phyloP scores from a whole-genome alignment of 2,888 invertebrate species.

The Protophormia terraenovae region DNA sequence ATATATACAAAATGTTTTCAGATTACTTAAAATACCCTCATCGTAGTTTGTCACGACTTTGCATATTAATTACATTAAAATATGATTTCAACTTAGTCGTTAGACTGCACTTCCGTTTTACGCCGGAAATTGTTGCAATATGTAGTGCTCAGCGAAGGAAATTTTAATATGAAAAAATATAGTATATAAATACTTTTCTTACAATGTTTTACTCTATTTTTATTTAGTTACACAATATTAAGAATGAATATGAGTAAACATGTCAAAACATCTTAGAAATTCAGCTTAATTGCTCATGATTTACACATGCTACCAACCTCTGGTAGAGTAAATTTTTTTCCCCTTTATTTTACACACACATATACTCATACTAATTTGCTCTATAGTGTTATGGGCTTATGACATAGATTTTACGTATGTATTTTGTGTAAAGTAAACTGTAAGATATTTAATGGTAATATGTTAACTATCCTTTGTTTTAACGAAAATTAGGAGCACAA shows the following conservation, averaged over 20 bases:
- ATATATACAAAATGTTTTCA: slow-evolving; percentile 5
- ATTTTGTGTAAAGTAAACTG: slow-evolving; percentile 6
- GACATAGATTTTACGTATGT: slow-evolving; percentile 5
- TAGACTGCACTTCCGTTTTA: slow-evolving; percentile 68
- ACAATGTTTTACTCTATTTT: neutral
- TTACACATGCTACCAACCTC: neutral
- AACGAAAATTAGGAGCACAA: slow-evolving; percentile 6
- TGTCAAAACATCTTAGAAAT: slow-evolving; percentile 47
- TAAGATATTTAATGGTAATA: slow-evolving; percentile 7
- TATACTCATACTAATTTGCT: neutral
- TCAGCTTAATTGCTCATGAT: slow-evolving; percentile 55
- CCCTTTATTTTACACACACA: neutral
- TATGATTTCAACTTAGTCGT: slow-evolving; percentile 75
- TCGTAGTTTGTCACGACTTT: slow-evolving; percentile 75
- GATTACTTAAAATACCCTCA: slow-evolving; percentile 50
- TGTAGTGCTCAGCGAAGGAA: neutral
- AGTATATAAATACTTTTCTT: neutral
- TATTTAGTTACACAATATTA: neutral
- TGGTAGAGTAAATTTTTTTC: neutral
- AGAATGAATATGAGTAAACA: slow-evolving; percentile 4
- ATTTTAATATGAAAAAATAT: slow-evolving; percentile 7
- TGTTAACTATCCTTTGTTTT: slow-evolving; percentile 30
- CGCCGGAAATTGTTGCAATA: slow-evolving; percentile 58
- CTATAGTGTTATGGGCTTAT: slow-evolving; percentile 1
- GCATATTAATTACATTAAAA: slow-evolving; percentile 80